Base-by-base conservation (phyloP, 2,888 invertebrate species). In the Calameuta filiformis region DNA sequence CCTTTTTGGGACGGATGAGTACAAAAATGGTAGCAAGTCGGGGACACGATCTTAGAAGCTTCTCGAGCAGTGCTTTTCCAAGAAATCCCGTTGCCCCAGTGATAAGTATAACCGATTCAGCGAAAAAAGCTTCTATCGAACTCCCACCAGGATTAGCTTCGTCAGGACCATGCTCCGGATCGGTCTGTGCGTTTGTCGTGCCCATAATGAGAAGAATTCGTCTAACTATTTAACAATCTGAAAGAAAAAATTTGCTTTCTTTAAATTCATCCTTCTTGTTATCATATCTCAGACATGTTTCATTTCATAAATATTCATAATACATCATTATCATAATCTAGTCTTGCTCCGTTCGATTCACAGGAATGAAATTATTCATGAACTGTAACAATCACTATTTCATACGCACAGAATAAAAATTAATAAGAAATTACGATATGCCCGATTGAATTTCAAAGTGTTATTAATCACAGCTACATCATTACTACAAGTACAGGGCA, bases 11-110 rank as follows among this genome's bases (percentile, higher is more conserved):
- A 80, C 98, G 93, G 90, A 98, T 95, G 81, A 99, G 93, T 74
- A 98, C 92, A 89, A 96, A 98, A 77, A 99, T 94, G 12, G 93
- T 94, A 69, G 94, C 93, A 30, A 99, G 93, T 2, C 95, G 94
- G 0, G 96, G 95, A 90, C 98, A 98, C 77, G 96, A 95, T 88
- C 98, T 94, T 34, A 99, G 93, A 12, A 99, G 93, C 91, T 99
- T 99, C 92, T 99, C 99, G 80, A 99, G 92, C 3, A 99, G 92
- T 0, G 97, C 97, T 92, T 98, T 98, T 56, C 98, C 98, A 75
- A 98, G 94, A 91, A 98, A 98, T n/a, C 98, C 98, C 31, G 96
- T 97, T 11, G 94, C 95, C 6, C 95, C 95, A 33, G 94, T 94
- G 69, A 94, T 92, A 69, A 94, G 87, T 77, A 94, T 90, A 1